Evolutionary conservation across 2,888 invertebrate genomes (phyloP), one percentile per base, ranked within the genome.

Genomic region (Ormia ochracea): DNA sequence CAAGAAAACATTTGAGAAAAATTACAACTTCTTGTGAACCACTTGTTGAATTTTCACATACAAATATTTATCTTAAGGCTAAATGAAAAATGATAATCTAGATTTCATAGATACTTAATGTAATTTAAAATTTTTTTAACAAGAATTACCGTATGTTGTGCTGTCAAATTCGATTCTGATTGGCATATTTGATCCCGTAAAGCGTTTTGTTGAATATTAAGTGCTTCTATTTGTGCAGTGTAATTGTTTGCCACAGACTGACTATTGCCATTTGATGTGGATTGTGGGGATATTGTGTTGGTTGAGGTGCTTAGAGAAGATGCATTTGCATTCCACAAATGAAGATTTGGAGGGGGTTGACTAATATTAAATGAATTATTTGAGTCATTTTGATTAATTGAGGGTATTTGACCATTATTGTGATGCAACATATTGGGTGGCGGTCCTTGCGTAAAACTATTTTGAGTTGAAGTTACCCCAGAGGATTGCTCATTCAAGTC

Each of bases 111-210:
- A 66, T 21, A 58, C 1, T 9, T 36, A 61, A 17, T 45, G 58
- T 17, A 26, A 58, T 17, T 48, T 3, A 26, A 26, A 19, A 56
- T 36, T 50, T 21, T 59, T 63, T 52, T 36, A 63, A 69, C 33
- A 31, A 43, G 33, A 81, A 75, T 87, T 86, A 96, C 96, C 87
- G 96, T 93, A 90, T 98, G 97, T 88, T 99, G 99, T 68, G 98
- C 98, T 85, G 95, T 94, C 82, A 99, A 92, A 92, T 99, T 99
- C 87, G 94, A 95, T 90, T 99, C 99, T 86, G 98, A 98, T 90
- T 98, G 98, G 84, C 94, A 93, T 82, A 99, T 96, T 91, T 99
- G 97, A 87, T 97, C 97, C 88, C 95, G 94, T 82, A 97, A 91
- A 82, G 93, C 92, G 87, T 93, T 93, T 89, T 97, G 96, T 90